These are phyloP conservation scores for Bombus superbus DNA, from an alignment of 1,140 invertebrate species.

Conservation along the genomic window DNA sequence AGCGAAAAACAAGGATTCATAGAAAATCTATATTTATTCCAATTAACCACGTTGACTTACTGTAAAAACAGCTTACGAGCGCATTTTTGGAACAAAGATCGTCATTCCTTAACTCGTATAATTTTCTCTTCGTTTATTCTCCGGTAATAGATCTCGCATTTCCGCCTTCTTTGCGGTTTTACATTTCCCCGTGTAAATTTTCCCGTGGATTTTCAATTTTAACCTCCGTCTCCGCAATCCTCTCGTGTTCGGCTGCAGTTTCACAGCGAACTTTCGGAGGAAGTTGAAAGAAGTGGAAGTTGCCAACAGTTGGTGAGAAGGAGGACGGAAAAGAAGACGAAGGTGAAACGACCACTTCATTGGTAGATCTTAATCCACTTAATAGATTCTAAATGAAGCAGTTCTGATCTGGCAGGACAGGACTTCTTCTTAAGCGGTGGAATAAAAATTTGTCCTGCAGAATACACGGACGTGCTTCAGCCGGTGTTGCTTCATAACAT, in stretches of 20 bases:
- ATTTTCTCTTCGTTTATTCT: conserved; percentile 38
- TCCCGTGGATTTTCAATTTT: conserved; percentile 67
- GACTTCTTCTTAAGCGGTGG: conserved; percentile 59
- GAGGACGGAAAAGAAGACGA: conserved; percentile 54
- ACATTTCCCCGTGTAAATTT: conserved; percentile 59
- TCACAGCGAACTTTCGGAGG: conserved; percentile 61
- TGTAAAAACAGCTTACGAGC: background rate
- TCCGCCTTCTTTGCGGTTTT: conserved; percentile 37
- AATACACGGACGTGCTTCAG: conserved; percentile 6
- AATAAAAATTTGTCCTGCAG: conserved; percentile 62
- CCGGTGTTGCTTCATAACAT: background rate
- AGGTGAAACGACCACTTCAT: conserved; percentile 63
- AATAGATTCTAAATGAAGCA: conserved; percentile 75
- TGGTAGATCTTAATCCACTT: conserved; percentile 75
- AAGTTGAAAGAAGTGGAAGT: conserved; percentile 67
- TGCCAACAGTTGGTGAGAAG: conserved; percentile 59
- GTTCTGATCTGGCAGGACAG: conserved; percentile 67
- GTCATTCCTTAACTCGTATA: background rate
- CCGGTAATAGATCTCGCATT: conserved; percentile 23
- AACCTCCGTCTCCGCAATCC: background rate
- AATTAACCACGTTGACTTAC: background rate
- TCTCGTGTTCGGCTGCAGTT: conserved; percentile 41
- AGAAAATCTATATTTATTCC: background rate
- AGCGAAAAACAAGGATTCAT: background rate
- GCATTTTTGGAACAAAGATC: background rate